Evolutionary conservation across 2,888 invertebrate genomes (phyloP).

Genomic region (Baronia brevicornis): DNA sequence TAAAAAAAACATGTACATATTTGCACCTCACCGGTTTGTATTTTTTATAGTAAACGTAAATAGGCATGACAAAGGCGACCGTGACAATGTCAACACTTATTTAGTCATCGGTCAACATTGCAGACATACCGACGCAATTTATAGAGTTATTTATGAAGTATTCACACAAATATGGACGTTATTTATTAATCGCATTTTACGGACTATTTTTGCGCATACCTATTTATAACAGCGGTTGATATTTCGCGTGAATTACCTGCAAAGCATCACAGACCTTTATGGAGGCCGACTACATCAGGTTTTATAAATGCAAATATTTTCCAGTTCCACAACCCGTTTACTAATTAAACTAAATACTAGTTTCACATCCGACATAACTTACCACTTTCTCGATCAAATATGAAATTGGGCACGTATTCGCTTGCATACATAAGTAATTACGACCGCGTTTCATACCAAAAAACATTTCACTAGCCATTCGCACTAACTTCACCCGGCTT

Average conservation of each 20-base stretch:
- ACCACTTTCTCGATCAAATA: conserved; percentile 13
- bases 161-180: no score
- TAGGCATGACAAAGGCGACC: conserved; percentile 14
- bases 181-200: no score
- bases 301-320: conserved; percentile 20
- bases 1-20: no score
- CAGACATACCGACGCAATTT: no score
- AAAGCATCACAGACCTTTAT: conserved; percentile 16
- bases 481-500: no score
- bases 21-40: no score
- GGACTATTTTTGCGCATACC: no score
- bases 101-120: neutral
- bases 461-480: no score
- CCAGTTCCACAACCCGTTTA: conserved; percentile 11
- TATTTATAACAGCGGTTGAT: neutral
- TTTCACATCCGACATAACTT: conserved; percentile 5
- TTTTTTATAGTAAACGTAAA: no score
- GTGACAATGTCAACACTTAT: conserved; percentile 21
- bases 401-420: conserved; percentile 6
- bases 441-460: no score
- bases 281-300: conserved; percentile 22
- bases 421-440: no score
- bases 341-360: conserved; percentile 8
- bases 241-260: neutral
- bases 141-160: no score